Evolutionary conservation across 2,797 vertebrate genomes (phyloP), one percentile per base, ranked within the genome.

Genomic region (Brachyrhaphis roseni): DNA sequence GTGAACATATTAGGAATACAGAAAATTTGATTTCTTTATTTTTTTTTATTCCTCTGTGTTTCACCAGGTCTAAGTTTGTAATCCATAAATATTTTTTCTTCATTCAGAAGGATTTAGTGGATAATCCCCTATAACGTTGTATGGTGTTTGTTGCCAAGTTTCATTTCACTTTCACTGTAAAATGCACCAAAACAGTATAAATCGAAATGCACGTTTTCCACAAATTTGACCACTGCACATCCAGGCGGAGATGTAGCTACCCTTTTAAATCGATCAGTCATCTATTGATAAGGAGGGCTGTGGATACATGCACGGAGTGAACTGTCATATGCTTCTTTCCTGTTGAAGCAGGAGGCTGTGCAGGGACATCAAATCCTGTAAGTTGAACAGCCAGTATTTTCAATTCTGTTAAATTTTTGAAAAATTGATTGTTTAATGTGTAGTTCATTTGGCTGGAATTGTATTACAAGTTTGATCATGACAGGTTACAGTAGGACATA

Each of bases 281-380:
- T 70, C 23, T 7, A 77, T 84, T 45, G 68, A 82, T 86, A 47
- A 77, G 5, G 45, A 76, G 80, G 20, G 15, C 45, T 57, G 34
- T 80, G 4, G 82, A 82, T 84, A 78, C 45, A 0, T 84, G 79
- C 39, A 0, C 45, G n/a, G 26, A 55, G 28, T 28, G 64, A 47
- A 49, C 18, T 59, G 59, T 83, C 78, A 78, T 78, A 82, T 71
- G 85, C 51, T 46, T 55, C 28, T 47, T 41, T 71, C 41, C 36
- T 45, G 45, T 43, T 31, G 83, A 55, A 45, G 72, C 78, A 39
- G 64, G 62, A 81, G 82, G 73, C 75, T 73, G 66, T 5, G 13
- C 11, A 0, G n/a, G 78, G 31, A 53, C 5, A 15, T 59, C 3
- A 62, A 73, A 82, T 74, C 70, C 77, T 68, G 77, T 62, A 41